Evolutionary conservation across 2,888 invertebrate genomes (phyloP).

Genomic region (Callyntrura sp.): DNA sequence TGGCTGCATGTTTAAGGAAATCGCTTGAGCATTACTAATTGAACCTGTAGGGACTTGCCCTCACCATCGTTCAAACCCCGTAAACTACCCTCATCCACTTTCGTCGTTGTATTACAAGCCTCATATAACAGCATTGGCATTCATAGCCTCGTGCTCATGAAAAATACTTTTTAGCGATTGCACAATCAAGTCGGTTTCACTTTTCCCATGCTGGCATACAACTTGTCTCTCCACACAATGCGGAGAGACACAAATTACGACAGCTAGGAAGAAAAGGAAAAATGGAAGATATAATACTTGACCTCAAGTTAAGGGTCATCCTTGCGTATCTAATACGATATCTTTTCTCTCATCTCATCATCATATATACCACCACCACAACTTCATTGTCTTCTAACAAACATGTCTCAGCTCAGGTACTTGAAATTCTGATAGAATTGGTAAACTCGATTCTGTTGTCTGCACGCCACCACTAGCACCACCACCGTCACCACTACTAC

Average conservation of each 20-base stretch:
- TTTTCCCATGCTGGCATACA: background rate
- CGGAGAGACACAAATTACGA: slow-evolving; percentile 47
- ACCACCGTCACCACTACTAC: background rate
- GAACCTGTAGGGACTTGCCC: slow-evolving; percentile 57
- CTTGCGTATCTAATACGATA: slow-evolving; percentile 60
- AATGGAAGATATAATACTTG: slow-evolving; percentile 60
- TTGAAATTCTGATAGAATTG: slow-evolving; percentile 69
- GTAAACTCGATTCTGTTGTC: slow-evolving; percentile 55
- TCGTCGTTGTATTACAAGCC: background rate
- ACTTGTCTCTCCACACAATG: background rate
- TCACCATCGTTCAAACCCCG: slow-evolving; percentile 9
- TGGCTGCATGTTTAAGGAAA: slow-evolving; percentile 30
- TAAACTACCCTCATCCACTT: slow-evolving; percentile 10
- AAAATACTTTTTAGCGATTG: background rate
- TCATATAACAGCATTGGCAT: slow-evolving; percentile 11
- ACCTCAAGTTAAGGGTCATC: slow-evolving; percentile 72
- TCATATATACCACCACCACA: slow-evolving; percentile 48
- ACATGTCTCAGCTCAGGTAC: slow-evolving; percentile 53
- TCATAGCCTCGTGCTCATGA: background rate
- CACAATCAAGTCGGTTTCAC: slow-evolving; percentile 14
- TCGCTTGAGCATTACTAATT: slow-evolving; percentile 67
- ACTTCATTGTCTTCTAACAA: slow-evolving; percentile 61
- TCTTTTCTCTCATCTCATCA: slow-evolving; percentile 60
- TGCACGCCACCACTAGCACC: background rate
- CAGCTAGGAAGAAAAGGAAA: slow-evolving; percentile 29